Conservation (phyloP, 2,113 vertebrate genomes). For the Corvus hawaiiensis region DNA sequence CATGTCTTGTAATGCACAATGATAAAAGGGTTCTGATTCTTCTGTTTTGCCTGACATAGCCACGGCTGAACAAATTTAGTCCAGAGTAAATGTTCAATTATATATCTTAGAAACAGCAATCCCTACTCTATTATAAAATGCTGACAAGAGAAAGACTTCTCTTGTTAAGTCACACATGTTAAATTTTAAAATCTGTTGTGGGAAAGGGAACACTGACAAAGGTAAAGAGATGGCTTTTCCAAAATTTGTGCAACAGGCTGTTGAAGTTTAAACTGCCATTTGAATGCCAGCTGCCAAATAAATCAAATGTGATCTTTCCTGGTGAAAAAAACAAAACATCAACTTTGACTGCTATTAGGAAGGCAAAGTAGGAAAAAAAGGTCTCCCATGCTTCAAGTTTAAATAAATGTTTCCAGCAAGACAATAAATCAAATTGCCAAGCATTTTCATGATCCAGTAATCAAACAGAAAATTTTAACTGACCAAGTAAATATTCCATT, state of each 20-base stretch:
- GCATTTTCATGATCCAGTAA: background rate
- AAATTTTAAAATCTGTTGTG: background rate
- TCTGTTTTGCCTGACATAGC: background rate
- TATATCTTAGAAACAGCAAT: background rate
- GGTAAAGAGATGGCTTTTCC: background rate
- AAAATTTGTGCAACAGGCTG: background rate
- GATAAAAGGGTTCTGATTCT: background rate
- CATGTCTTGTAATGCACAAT: background rate
- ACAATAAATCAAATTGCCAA: background rate
- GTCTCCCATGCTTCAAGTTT: background rate
- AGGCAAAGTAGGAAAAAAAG: background rate
- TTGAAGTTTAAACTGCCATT: background rate
- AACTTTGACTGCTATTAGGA: background rate
- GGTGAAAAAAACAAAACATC: background rate
- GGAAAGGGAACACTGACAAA: background rate
- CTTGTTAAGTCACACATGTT: rapidly evolving
- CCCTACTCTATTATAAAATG: background rate
- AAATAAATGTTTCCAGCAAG: background rate
- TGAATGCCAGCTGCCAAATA: background rate
- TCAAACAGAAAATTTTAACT: background rate
- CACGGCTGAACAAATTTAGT: background rate
- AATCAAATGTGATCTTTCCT: background rate
- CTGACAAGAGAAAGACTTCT: background rate
- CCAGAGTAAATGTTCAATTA: background rate
- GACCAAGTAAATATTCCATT: background rate